Conservation (phyloP, 2,113 vertebrate species). For the Varanus komodoensis region DNA sequence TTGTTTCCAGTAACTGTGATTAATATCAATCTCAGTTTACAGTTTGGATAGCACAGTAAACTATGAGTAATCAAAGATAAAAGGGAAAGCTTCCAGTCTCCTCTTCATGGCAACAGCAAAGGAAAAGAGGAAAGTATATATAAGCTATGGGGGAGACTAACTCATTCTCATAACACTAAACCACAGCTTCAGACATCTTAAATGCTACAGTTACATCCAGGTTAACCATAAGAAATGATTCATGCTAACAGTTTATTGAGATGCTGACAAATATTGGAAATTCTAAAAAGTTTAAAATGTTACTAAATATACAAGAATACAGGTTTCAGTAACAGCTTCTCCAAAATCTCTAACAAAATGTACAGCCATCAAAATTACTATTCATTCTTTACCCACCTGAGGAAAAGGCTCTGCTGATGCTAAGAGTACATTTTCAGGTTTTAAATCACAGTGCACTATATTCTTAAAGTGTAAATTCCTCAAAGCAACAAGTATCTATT, state of each 20-base stretch:
- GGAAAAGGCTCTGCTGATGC: conserved; percentile 97
- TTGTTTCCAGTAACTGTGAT: neutral
- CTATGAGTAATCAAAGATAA: neutral
- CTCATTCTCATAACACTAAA: neutral
- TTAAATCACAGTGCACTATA: conserved; percentile 99
- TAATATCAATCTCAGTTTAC: neutral
- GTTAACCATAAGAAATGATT: neutral
- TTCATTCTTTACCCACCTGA: conserved; percentile 81
- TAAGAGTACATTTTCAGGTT: conserved; percentile 97
- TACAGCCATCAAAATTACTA: neutral
- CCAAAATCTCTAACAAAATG: neutral
- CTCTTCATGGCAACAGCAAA: neutral
- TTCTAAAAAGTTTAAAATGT: neutral
- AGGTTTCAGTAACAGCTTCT: neutral
- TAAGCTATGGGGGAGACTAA: neutral
- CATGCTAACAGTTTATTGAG: neutral
- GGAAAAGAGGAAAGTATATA: neutral
- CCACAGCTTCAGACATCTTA: no score
- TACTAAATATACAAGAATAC: neutral
- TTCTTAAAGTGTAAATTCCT: conserved; percentile 99
- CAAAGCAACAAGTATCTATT: conserved; percentile 95
- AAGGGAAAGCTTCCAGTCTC: neutral
- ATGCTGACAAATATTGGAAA: neutral
- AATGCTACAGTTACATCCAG: neutral
- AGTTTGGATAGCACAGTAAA: neutral